Evolutionary conservation across 2,888 invertebrate genomes (phyloP), one percentile per base, ranked within the genome.

Genomic region (Agrotis exclamationis): DNA sequence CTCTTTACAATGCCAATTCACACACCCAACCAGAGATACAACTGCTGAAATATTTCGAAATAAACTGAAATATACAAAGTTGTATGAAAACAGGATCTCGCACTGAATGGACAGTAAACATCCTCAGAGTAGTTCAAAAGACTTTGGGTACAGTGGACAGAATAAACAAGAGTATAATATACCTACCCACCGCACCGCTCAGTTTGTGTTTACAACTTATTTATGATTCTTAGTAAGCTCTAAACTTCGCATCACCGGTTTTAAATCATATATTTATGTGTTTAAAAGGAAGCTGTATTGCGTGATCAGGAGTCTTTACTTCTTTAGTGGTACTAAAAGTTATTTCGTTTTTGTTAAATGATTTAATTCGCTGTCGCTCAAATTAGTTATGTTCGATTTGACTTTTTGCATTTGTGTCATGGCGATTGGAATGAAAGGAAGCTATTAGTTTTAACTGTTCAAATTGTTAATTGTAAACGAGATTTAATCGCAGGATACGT

Each of bases 41-140:
- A 77, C 65, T 20, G 50, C 51, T 62, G 77, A 71, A 78, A 76
- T 79, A 86, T 82, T 76, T 79, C 51, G 57, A 76, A 85, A 79
- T 82, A 77, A 73, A 78, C 74, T 80, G 69, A 75, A 79, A 83
- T 78, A 76, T 74, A 86, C 87, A 85, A 87, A 87, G 87, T 87
- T 86, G 76, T 79, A 79, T 79, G 84, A 84, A 86, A 88, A 87
- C 86, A 85, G 86, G 85, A 87, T 88, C 82, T 86, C 74, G 66
- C 60, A 63, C 66, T 67, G 87, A 86, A 86, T 84, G 84, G 85
- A 82, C 87, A 83, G 86, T 88, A 88, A 88, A 88, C 87, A 88
- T 85, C 82, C 79, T 76, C 47, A n/a, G 59, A 78, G 72, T 63
- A 84, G 79, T 86, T 86, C 82, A 84, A 85, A 87, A 85, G 83